Conservation (phyloP, 2,797 vertebrate species). For the Neosilurus mollespiculum region DNA sequence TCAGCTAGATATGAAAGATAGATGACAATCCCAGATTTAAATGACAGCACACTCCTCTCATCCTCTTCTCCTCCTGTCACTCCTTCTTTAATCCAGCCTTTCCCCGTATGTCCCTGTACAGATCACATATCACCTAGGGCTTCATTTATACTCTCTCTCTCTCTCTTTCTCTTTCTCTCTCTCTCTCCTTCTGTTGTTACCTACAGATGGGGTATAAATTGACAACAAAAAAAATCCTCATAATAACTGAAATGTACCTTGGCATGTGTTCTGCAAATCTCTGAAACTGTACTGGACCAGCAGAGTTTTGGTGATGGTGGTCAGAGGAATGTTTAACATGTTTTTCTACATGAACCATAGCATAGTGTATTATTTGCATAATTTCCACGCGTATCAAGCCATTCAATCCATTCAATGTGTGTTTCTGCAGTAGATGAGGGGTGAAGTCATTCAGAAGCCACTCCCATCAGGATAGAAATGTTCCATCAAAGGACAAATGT, state of each 20-base stretch:
- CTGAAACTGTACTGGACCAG: background rate
- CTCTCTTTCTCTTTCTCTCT: background rate
- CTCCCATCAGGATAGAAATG: background rate
- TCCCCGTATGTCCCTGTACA: constrained; percentile 53
- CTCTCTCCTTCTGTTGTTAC: background rate
- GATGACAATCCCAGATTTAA: constrained; percentile 67
- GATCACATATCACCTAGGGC: constrained; percentile 34
- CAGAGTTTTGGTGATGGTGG: background rate
- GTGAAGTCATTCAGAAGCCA: background rate
- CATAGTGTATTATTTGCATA: background rate
- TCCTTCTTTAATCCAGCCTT: constrained; percentile 47
- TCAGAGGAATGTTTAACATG: background rate
- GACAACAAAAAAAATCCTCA: background rate
- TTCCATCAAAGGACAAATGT: background rate
- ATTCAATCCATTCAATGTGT: no score
- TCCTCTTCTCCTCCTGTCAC: constrained; percentile 26
- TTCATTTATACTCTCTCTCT: constrained; percentile 4
- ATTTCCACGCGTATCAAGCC: background rate
- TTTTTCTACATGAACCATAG: background rate
- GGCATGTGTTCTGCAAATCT: background rate
- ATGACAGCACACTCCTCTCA: constrained; percentile 69
- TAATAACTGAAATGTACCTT: background rate
- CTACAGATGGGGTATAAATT: background rate
- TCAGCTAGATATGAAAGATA: constrained; percentile 60
- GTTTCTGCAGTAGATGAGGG: no score